Base-by-base conservation (phyloP, 2,888 invertebrate genomes). In the Leptura quadrifasciata region DNA sequence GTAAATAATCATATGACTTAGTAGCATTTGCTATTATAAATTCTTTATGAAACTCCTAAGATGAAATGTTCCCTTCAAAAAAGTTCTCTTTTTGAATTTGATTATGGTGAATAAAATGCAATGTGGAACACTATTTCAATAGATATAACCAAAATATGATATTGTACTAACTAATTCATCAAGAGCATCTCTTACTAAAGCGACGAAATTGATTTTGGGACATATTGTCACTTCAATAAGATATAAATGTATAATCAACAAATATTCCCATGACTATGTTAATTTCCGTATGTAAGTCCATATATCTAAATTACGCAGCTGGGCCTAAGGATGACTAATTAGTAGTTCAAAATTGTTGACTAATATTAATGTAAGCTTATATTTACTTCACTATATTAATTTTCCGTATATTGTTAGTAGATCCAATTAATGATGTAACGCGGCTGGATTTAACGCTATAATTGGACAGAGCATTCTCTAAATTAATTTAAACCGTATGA, bases 401-500 rank as follows among this genome's bases (percentile, higher is more conserved):
- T 47, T 47, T 47, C 5, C 47, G 12, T 47, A n/a, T n/a, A n/a
- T 47, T 39, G 39, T 39, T 39, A 39, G 15, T 12, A 6, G 12
- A 39, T 39, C 10, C 39, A 39, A 39, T 39, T 39, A n/a, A 47
- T 47, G 47, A 47, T 39, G 12, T 39, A 39, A 39, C 27, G 39
- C 12, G 39, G 12, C 39, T 39, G 39, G 39, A 39, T 39, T 39
- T 47, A 47, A 47, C 47, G 15, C 17, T 61, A 17, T 61, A 61
- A 61, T 61, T 61, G 17, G 20, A 20, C 12, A 64, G 39, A 64
- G 12, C 9, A 64, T 20, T 20, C 17, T 35, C 18, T 47, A 20
- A 35, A 64, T 20, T 20, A 20, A 64, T 64, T 64, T 39, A 39
- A 64, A 39, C 18, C 10, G 21, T 64, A 17, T 17, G 18, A 47